A percentile compares a stretch with the other conserved stretches of the same genome.
Conservation (phyloP, 2,113 vertebrate genomes). For the Oostethus manadensis region DNA sequence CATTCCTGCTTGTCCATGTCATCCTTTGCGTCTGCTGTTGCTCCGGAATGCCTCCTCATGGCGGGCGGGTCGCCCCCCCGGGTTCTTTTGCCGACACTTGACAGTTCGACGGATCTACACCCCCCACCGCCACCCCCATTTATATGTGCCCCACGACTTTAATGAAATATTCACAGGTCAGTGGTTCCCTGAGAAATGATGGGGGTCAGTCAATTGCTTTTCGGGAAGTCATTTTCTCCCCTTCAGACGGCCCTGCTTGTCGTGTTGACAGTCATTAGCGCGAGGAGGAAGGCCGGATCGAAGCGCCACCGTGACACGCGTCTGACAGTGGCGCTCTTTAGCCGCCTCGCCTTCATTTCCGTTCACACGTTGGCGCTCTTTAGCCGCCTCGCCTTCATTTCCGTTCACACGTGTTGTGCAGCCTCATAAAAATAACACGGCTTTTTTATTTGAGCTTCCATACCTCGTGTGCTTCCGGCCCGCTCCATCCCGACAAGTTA, state of each 20-base stretch:
- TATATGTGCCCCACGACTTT: constrained; percentile 81
- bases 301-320: constrained; percentile 69
- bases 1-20: too few relatives aligned
- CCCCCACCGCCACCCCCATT: constrained; percentile 52
- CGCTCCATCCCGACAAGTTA: too few relatives aligned
- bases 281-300: constrained; percentile 68
- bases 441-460: too few relatives aligned
- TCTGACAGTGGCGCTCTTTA: constrained; percentile 69
- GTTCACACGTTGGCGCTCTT: constrained; percentile 55
- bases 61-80: constrained; percentile 17
- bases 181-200: constrained; percentile 87
- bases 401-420: constrained; percentile 1
- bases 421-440: not conserved
- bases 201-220: constrained; percentile 94
- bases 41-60: not conserved
- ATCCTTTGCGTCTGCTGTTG: not conserved
- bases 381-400: constrained; percentile 54
- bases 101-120: constrained; percentile 27
- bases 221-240: constrained; percentile 89
- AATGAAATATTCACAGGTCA: constrained; percentile 88
- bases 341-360: constrained; percentile 50
- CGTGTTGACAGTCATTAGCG: constrained; percentile 83
- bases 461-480: too few relatives aligned
- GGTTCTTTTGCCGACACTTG: constrained; percentile 18
- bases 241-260: constrained; percentile 73